phyloP scores from a whole-genome alignment of 2,888 invertebrate species.

The Dasypolia templi region DNA sequence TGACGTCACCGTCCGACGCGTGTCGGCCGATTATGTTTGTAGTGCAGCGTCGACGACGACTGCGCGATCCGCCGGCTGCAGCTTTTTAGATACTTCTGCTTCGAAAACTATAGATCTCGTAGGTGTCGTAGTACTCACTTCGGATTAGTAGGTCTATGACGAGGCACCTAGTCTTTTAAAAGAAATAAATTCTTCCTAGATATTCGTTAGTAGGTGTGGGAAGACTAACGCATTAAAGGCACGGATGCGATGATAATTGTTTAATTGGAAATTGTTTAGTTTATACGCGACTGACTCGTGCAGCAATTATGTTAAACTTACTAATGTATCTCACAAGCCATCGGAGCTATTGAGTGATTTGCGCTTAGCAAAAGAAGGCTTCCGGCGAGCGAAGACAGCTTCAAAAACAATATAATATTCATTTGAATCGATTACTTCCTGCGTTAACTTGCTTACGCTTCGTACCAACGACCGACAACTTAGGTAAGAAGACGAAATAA shows the following conservation, averaged over 20 bases:
- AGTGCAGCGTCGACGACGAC: slow-evolving; percentile 72
- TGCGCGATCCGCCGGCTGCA: slow-evolving; percentile 84
- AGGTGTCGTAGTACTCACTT: slow-evolving; percentile 80
- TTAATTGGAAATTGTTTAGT: slow-evolving; percentile 66
- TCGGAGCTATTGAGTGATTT: slow-evolving; percentile 67
- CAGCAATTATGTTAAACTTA: slow-evolving; percentile 62
- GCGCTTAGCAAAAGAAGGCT: slow-evolving; percentile 71
- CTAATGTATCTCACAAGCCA: slow-evolving; percentile 46
- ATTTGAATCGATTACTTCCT: slow-evolving; percentile 76
- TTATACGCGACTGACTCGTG: slow-evolving; percentile 65
- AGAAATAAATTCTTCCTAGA: slow-evolving; percentile 77
- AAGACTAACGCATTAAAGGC: slow-evolving; percentile 69
- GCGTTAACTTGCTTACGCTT: slow-evolving; percentile 86
- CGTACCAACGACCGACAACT: slow-evolving; percentile 82
- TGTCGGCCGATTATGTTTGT: slow-evolving; percentile 57
- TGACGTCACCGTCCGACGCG: slow-evolving; percentile 59
- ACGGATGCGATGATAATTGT: slow-evolving; percentile 68
- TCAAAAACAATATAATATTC: slow-evolving; percentile 48
- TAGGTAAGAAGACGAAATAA: slow-evolving; percentile 88
- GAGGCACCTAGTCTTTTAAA: slow-evolving; percentile 76
- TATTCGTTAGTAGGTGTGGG: slow-evolving; percentile 73
- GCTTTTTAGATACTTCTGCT: slow-evolving; percentile 81
- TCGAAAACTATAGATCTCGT: slow-evolving; percentile 77
- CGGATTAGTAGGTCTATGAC: slow-evolving; percentile 75
- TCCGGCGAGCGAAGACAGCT: slow-evolving; percentile 63